phyloP scores from a whole-genome alignment of 1,140 invertebrate genomes.

The Drosophila persimilis region DNA sequence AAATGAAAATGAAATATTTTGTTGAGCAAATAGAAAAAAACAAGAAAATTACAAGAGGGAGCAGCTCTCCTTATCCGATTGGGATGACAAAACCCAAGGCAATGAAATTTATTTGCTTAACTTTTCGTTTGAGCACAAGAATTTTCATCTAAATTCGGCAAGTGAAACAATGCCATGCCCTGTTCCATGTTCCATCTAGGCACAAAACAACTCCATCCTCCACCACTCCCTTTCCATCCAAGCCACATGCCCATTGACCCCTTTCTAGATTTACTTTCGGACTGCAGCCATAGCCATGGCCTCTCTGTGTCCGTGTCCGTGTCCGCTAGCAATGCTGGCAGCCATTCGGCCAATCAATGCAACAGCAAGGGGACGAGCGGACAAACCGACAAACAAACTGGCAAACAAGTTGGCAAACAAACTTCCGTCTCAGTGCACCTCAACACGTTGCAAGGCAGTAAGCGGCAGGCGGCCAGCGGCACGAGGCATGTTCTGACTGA shows the following conservation, averaged over 20 bases:
- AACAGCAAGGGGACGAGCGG: slow-evolving; percentile 32
- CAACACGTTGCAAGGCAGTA: slow-evolving; percentile 45
- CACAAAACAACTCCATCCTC: too few species aligned
- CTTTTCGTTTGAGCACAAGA: too few species aligned
- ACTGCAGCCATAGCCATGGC: not conserved
- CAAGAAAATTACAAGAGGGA: too few species aligned
- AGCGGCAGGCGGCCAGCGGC: too few species aligned
- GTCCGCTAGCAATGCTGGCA: slow-evolving; percentile 27
- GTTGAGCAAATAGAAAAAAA: slow-evolving; percentile 11
- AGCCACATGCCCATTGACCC: slow-evolving; percentile 10
- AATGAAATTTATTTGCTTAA: too few species aligned
- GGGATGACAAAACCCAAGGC: too few species aligned
- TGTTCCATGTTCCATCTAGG: too few species aligned
- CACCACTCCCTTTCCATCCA: too few species aligned
- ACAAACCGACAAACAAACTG: slow-evolving; percentile 33
- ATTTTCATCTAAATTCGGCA: too few species aligned
- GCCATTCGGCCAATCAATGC: slow-evolving; percentile 57
- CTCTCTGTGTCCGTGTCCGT: too few species aligned
- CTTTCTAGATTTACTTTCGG: not conserved
- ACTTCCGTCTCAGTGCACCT: slow-evolving; percentile 72
- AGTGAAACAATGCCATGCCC: too few species aligned
- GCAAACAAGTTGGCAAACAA: slow-evolving; percentile 58
- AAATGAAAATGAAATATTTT: slow-evolving; percentile 32
- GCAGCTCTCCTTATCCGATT: too few species aligned
- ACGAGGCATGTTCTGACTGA: slow-evolving; percentile 4